A percentile compares a stretch with the other conserved stretches of the same genome.
phyloP scores from a whole-genome alignment of 2,797 vertebrate genomes.

The Clamator glandarius region DNA sequence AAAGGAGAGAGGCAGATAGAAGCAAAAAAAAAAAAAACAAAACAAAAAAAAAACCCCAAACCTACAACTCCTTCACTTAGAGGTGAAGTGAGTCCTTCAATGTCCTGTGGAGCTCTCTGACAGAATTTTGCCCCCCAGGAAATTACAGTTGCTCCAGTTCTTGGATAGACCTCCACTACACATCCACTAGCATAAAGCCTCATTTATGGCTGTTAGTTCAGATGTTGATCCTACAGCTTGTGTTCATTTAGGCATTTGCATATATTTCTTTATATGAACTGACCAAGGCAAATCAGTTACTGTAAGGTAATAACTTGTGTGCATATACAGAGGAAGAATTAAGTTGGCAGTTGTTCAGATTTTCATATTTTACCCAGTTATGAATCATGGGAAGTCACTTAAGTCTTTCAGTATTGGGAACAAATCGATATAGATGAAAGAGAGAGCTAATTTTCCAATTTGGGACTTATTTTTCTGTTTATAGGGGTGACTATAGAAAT shows the following conservation, averaged over 20 bases:
- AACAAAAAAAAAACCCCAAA: accelerated
- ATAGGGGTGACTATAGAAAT: conserved; percentile 35
- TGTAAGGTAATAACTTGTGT: conserved; percentile 14
- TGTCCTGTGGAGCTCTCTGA: neutral
- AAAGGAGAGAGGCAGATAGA: neutral
- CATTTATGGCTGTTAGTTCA: neutral
- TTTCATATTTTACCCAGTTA: conserved; percentile 18
- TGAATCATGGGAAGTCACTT: neutral
- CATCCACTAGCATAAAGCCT: neutral
- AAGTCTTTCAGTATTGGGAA: neutral
- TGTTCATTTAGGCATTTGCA: conserved; percentile 54
- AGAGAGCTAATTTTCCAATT: conserved; percentile 41
- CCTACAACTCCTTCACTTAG: neutral
- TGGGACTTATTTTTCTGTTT: conserved; percentile 31
- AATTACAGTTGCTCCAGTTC: neutral
- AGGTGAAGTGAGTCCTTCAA: neutral
- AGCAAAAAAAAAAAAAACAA: accelerated
- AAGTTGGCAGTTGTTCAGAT: conserved; percentile 19
- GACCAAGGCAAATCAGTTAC: conserved; percentile 50
- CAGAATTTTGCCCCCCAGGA: neutral
- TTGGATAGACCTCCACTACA: neutral
- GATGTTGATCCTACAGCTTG: conserved; percentile 25
- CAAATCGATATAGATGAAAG: conserved; percentile 15
- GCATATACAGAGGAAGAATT: conserved; percentile 35
- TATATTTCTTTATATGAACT: conserved; percentile 22